Evolutionary conservation across 1,140 invertebrate species (phyloP), one percentile per base, ranked within the genome.

Genomic region (Pseudobourletiella spinata): DNA sequence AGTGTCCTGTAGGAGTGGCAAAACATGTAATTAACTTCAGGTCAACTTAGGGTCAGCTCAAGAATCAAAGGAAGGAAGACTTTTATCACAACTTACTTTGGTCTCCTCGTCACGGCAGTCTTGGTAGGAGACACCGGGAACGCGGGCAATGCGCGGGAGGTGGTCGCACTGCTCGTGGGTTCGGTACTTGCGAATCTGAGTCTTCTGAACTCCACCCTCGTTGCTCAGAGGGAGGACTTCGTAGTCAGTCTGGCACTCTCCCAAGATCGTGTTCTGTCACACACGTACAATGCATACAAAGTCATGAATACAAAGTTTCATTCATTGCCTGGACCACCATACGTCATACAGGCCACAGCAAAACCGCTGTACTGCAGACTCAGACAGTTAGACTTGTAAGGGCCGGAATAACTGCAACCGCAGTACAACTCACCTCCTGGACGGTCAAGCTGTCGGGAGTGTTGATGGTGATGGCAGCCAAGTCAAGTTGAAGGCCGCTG

Each of bases 231-330:
- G 61, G 22, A 65, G 44, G 16, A 69, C 67, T 15, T 66, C 59
- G 57, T 69, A 65, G 44, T 69, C 26, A 52, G 61, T 65, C 42
- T 26, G 28, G 52, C 67, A 69, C 8, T 69, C 64, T 35, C 67
- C 67, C 51, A 60, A 28, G 43, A 66, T 52, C 50, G 64, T 66
- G 39, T 69, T 29, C 67, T 69, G 46, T n/a, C n/a, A n/a, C n/a
- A n/a, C n/a, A n/a, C n/a, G n/a, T n/a, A n/a, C n/a, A n/a, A n/a
- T n/a, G n/a, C n/a, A n/a, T n/a, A n/a, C n/a, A n/a, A n/a, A n/a
- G n/a, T n/a, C n/a, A n/a, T n/a, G n/a, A n/a, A n/a, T n/a, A n/a
- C n/a, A n/a, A n/a, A n/a, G n/a, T n/a, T n/a, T n/a, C n/a, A n/a
- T n/a, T n/a, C n/a, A n/a, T n/a, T n/a, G n/a, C n/a, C n/a, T n/a